phyloP scores from a whole-genome alignment of 2,888 invertebrate genomes.

The Heliconius sara region DNA sequence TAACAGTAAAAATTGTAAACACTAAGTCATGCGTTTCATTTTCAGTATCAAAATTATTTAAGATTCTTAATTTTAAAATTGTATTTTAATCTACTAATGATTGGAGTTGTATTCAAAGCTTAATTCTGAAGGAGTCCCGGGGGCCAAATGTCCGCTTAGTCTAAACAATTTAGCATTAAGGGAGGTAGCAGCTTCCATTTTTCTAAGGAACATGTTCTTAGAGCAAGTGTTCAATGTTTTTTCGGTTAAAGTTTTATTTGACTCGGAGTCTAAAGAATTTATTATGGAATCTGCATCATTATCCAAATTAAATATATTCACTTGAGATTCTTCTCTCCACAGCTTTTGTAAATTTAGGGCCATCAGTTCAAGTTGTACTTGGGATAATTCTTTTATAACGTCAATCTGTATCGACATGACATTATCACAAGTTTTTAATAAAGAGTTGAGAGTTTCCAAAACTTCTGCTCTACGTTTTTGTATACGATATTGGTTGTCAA shows the following conservation, averaged over 20 bases:
- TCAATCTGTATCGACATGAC: conserved; percentile 82
- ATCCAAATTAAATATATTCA: conserved; percentile 69
- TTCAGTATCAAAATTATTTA: not conserved
- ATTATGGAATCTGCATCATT: conserved; percentile 73
- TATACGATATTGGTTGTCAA: conserved; percentile 84
- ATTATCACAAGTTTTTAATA: conserved; percentile 78
- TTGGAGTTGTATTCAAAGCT: conserved; percentile 55
- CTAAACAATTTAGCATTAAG: conserved; percentile 72
- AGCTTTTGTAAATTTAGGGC: conserved; percentile 84
- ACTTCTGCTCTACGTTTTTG: conserved; percentile 85
- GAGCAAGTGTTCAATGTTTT: conserved; percentile 68
- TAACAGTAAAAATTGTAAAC: conserved; percentile 22
- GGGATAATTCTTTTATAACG: conserved; percentile 84
- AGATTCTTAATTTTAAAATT: not conserved
- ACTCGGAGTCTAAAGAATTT: conserved; percentile 70
- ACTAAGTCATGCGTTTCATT: conserved; percentile 12
- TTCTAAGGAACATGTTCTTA: conserved; percentile 72
- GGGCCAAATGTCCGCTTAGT: conserved; percentile 68
- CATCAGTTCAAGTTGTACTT: conserved; percentile 86
- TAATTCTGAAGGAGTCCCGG: conserved; percentile 64
- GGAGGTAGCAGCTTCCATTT: conserved; percentile 77
- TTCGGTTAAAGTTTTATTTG: conserved; percentile 74
- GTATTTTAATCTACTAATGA: not conserved
- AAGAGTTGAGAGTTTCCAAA: conserved; percentile 81
- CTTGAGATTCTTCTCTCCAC: conserved; percentile 79